phyloP scores from a whole-genome alignment of 2,797 vertebrate species.

The Amphiprion clarkii region DNA sequence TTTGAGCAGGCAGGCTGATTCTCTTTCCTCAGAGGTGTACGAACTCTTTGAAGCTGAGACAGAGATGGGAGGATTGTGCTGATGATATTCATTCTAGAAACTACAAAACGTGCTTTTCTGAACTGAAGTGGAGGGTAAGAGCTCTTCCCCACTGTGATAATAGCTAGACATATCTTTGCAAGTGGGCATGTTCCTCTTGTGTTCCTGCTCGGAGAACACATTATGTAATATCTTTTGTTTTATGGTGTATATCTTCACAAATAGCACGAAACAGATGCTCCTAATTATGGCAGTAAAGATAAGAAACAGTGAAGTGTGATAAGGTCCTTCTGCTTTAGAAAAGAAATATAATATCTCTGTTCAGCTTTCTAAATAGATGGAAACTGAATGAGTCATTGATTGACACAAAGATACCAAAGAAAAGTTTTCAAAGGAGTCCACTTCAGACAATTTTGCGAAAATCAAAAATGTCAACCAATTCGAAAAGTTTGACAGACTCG shows the following conservation, averaged over 20 bases:
- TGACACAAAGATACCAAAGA: not conserved
- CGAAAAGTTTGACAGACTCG: not conserved
- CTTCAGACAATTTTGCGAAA: not conserved
- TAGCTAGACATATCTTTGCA: constrained; percentile 31
- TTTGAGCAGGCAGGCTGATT: constrained; percentile 11
- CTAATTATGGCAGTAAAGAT: constrained; percentile 68
- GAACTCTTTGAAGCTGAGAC: constrained; percentile 26
- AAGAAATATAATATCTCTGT: not conserved
- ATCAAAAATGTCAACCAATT: not conserved
- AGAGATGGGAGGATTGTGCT: constrained; percentile 7
- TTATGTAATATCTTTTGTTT: constrained; percentile 63
- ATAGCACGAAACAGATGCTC: constrained; percentile 47
- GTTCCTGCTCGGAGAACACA: constrained; percentile 29
- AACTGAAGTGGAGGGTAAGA: not conserved
- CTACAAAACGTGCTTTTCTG: constrained; percentile 13
- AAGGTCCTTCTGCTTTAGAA: not conserved
- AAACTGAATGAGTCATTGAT: constrained; percentile 5
- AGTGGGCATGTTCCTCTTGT: constrained; percentile 44
- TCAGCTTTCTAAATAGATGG: not conserved
- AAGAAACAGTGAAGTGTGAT: constrained; percentile 13
- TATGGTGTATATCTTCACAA: constrained; percentile 38
- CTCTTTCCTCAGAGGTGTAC: constrained; percentile 1
- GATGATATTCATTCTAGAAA: constrained; percentile 25
- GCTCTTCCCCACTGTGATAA: constrained; percentile 36
- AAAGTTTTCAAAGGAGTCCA: not conserved